Conservation (phyloP, 2,113 vertebrate species). For the Ancistrus triradiatus region DNA sequence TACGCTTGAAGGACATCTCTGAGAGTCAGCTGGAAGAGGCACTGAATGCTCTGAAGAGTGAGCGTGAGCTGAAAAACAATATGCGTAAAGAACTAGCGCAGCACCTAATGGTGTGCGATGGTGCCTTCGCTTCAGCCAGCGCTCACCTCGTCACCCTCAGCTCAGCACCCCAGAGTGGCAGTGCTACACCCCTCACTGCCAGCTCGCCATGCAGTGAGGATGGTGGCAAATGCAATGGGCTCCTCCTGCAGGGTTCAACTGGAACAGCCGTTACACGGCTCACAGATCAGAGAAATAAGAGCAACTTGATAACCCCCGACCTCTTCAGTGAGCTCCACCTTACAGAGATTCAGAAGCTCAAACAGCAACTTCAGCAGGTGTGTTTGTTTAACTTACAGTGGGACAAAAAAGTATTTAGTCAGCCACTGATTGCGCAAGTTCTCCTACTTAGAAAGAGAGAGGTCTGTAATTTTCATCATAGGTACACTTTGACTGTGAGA, state of each 20-base stretch:
- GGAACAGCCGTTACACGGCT: constrained; percentile 60
- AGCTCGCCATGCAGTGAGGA: constrained; percentile 79
- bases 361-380: constrained; percentile 89
- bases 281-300: constrained; percentile 68
- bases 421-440: too few relatives aligned
- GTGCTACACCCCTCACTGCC: constrained; percentile 61
- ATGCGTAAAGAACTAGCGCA: constrained; percentile 89
- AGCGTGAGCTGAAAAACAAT: constrained; percentile 90
- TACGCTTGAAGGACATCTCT: constrained; percentile 90
- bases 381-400: too few relatives aligned
- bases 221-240: constrained; percentile 81
- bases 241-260: constrained; percentile 58
- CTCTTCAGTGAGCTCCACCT: constrained; percentile 94
- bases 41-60: constrained; percentile 88
- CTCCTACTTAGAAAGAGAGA: too few relatives aligned
- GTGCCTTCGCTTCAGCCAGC: constrained; percentile 72
- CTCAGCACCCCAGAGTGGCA: constrained; percentile 77
- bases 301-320: constrained; percentile 75
- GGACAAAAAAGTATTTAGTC: too few relatives aligned
- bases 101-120: constrained; percentile 87
- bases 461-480: too few relatives aligned
- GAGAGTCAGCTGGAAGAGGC: constrained; percentile 91
- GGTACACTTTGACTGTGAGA: too few relatives aligned
- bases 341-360: constrained; percentile 94
- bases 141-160: constrained; percentile 78